Conservation (phyloP, 2,888 invertebrate genomes). For the Eupithecia inturbata region DNA sequence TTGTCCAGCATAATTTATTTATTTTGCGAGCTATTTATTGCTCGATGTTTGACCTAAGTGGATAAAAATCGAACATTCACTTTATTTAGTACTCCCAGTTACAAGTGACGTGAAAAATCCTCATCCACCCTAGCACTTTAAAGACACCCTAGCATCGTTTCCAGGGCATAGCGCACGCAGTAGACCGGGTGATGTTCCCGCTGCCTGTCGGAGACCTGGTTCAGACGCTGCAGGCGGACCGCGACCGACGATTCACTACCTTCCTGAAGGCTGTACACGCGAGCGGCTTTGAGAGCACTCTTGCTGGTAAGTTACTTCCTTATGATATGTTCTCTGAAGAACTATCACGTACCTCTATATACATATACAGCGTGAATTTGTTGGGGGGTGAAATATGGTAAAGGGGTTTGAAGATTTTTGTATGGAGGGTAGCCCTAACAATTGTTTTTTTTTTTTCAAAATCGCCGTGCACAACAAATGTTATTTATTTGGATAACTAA, state of each 20-base stretch:
- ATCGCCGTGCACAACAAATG: too few relatives aligned
- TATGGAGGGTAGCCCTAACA: too few relatives aligned
- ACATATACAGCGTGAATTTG: too few relatives aligned
- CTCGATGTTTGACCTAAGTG: too few relatives aligned
- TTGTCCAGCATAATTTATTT: too few relatives aligned
- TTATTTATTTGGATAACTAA: too few relatives aligned
- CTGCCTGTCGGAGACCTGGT: constrained; percentile 93
- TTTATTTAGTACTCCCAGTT: not conserved
- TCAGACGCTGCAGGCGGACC: constrained; percentile 92
- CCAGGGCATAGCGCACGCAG: constrained; percentile 91
- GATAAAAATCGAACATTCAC: too few relatives aligned
- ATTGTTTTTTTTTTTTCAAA: too few relatives aligned
- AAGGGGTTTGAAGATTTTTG: too few relatives aligned
- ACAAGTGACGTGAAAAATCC: not conserved
- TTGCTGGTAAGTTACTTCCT: constrained; percentile 83
- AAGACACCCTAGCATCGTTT: constrained; percentile 27
- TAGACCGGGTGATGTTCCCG: constrained; percentile 95
- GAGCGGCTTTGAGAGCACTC: constrained; percentile 90
- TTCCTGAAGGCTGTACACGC: constrained; percentile 90
- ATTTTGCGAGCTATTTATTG: too few relatives aligned
- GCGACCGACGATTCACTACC: constrained; percentile 91
- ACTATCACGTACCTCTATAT: not conserved
- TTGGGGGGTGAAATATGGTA: too few relatives aligned
- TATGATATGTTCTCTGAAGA: not conserved
- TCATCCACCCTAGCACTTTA: not conserved